Evolutionary conservation across 2,113 vertebrate species (phyloP).

Genomic region (Mormyrus lacerda): DNA sequence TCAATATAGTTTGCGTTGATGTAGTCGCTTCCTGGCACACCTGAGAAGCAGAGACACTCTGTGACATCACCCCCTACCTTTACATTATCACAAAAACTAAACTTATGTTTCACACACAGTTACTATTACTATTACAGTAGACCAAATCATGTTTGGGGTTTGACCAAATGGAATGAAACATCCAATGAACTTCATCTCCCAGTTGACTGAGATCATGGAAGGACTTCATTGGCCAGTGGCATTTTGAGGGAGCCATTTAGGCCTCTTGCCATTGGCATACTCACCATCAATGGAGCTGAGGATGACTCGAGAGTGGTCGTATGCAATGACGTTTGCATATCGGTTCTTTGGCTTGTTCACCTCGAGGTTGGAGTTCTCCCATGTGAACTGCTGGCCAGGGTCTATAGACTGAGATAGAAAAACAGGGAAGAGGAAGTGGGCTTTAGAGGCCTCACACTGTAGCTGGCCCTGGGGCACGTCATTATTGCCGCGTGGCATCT

Average conservation of each 20-base stretch:
- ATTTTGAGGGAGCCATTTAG: not conserved
- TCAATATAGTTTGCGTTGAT: constrained; percentile 95
- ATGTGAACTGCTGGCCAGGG: constrained; percentile 92
- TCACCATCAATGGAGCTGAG: constrained; percentile 83
- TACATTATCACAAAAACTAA: not conserved
- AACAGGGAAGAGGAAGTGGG: not conserved
- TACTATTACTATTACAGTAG: not conserved
- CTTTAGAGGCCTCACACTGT: not conserved
- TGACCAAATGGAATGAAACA: not conserved
- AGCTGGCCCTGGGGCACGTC: not conserved
- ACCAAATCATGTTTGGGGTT: not conserved
- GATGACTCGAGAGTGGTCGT: constrained; percentile 90
- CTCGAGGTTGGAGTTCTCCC: constrained; percentile 95
- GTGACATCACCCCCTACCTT: not conserved
- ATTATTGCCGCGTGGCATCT: not conserved
- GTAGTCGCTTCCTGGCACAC: constrained; percentile 87
- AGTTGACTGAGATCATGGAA: not conserved
- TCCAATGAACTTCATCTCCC: not conserved
- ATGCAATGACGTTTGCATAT: constrained; percentile 92
- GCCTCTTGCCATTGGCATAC: constrained; percentile 29
- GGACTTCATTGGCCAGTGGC: not conserved
- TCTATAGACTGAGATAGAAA: constrained; percentile 74
- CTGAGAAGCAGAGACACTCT: constrained; percentile 45
- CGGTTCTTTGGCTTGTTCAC: constrained; percentile 97
- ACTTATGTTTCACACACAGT: not conserved